These are phyloP conservation scores for Euphonia xanthogaster DNA, from an alignment of 2,797 vertebrate species.

Conservation along the genomic window DNA sequence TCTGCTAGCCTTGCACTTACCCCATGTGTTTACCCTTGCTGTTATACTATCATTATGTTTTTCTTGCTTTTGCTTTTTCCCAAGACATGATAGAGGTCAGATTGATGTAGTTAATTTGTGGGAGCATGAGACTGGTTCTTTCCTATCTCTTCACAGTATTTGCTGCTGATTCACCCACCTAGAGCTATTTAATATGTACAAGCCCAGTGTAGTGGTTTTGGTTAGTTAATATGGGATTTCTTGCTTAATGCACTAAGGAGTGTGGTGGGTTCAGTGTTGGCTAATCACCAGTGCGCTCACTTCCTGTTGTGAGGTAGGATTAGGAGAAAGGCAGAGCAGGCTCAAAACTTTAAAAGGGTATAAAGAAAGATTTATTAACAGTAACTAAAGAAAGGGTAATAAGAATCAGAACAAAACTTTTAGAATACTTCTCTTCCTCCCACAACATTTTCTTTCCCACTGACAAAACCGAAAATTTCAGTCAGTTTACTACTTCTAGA, in stretches of 20 bases:
- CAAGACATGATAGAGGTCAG: fast-evolving
- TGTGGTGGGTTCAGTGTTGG: neutral
- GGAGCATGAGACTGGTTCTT: neutral
- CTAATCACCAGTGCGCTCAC: neutral
- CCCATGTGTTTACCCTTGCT: fast-evolving
- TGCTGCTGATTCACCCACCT: neutral
- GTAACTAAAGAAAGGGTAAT: neutral
- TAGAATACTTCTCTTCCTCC: neutral
- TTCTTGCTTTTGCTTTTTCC: neutral
- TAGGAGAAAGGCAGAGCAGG: neutral
- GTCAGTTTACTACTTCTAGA: neutral
- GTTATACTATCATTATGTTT: fast-evolving
- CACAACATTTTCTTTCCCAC: neutral
- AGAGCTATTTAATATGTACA: neutral
- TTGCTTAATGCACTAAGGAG: neutral
- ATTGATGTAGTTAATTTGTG: no score
- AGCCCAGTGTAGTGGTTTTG: neutral
- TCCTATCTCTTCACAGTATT: neutral
- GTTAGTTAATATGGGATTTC: neutral
- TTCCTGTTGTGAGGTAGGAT: neutral
- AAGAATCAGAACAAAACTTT: neutral
- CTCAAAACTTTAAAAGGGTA: neutral
- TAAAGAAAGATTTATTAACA: neutral
- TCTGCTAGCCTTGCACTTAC: fast-evolving
- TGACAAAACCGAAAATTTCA: neutral